Base-by-base conservation (phyloP, 2,888 invertebrate genomes). In the Microctonus hyperodae region DNA sequence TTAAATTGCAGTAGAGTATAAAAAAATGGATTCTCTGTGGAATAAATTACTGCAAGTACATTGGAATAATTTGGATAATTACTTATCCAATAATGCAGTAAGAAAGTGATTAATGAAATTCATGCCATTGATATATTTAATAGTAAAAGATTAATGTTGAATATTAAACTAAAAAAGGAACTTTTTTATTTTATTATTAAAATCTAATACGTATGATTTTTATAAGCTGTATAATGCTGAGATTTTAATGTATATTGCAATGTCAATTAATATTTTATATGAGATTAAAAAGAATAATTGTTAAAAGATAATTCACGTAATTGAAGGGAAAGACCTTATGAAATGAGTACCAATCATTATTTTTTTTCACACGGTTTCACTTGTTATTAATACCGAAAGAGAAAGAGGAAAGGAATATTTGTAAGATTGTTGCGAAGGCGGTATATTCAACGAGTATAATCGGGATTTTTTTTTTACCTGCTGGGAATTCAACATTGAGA, bases 341-440 rank as follows among this genome's bases (percentile, higher is more conserved):
- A 66, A 68, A 72, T 63, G 11, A 50, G 69, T 67, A 60, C 65
- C 71, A 64, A 71, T 67, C 69, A 64, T 64, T 28, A 65, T 40
- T 71, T 67, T 68, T 67, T 64, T 76, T 76, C 74, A 65, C 75
- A 76, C 74, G 75, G 65, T 75, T 75, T 75, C 75, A 74, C 75
- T 72, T 65, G 33, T 64, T 44, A 50, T 64, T 58, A 33, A 53
- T 60, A 16, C 20, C 22, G 16, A 33, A n/a, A 7, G 50, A 16
- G 51, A 51, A 40, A 23, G 23, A 31, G 61, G n/a, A 16, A 7
- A 3, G 9, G n/a, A 20, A 44, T 44, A 44, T 20, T 16, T 44
- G 44, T 44, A 44, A 16, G 44, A 16, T 16, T 9, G 16, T 44
- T 16, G 16, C 44, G 44, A 4, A 16, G 44, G 44, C 25, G 22